Evolutionary conservation across 1,140 invertebrate genomes (phyloP), one percentile per base, ranked within the genome.

Genomic region (Bombus balteatus): DNA sequence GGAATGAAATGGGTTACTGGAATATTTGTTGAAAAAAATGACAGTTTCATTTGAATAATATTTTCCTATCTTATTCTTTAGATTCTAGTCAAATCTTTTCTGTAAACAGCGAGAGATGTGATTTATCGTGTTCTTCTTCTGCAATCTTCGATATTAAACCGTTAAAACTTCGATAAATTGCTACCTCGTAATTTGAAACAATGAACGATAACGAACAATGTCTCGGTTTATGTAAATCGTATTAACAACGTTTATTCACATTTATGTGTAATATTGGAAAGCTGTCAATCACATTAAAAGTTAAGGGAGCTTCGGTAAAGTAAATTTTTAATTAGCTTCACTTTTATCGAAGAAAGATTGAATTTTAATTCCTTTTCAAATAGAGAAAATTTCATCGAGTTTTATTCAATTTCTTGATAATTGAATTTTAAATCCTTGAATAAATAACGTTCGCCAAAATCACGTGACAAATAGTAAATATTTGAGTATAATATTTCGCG

Each of bases 341-440:
- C 28, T 74, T 32, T 74, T 25, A 53, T 74, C 15, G 15, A 47
- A 53, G 34, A 43, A 18, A 34, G 34, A 74, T 74, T 74, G 43
- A 53, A 74, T 74, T 47, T 47, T 32, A 47, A 53, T 53, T 74
- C 41, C 12, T 32, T 6, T 34, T 12, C 41, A 34, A 75, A 39
- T 6, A 25, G 32, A 37, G 47, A 37, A 75, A 32, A 65, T 32
- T 65, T 13, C 39, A 22, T 2, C 9, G 57, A 32, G 15, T 65
- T 37, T 78, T 32, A 41, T 41, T 41, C 37, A n/a, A n/a, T 66
- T 32, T 25, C 57, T 5, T 18, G 28, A 32, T 28, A 22, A 43
- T 78, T 28, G 57, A 65, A 65, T 78, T 41, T 78, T n/a, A 78
- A n/a, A 37, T 41, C 28, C 57, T 22, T 34, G 32, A 37, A 75